Base-by-base conservation (phyloP, 2,797 vertebrate genomes). In the Xenops minutus region DNA sequence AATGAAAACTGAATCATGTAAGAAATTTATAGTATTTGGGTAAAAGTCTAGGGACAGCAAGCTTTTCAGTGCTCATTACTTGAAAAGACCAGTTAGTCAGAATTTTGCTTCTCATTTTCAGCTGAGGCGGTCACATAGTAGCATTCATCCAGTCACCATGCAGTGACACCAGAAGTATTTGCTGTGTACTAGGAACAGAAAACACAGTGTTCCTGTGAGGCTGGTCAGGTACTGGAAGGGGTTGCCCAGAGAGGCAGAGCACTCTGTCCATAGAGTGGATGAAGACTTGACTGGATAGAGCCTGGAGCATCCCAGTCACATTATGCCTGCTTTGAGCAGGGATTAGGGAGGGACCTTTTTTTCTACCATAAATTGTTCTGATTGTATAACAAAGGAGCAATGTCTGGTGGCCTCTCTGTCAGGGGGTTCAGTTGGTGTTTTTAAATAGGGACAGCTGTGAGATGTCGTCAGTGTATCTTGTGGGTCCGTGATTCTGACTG, bases 401-500 rank as follows among this genome's bases (percentile, higher is more conserved):
- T 66, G 39, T 73, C 79, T 52, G 5, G 49, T 75, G 78, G 58
- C 58, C 34, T 81, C 36, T 86, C 29, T 78, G 71, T 21, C 39
- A 66, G 46, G 52, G 32, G 10, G 6, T 58, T 74, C 66, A 44
- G 7, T 43, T 49, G 69, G 30, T 56, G 39, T 17, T 78, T 92
- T 71, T 23, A 71, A 73, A 43, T 23, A 61, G 72, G 58, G 58
- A 52, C 58, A 0, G 2, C 81, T 85, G 39, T 56, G 84, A 89
- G 83, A 52, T 7, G 10, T 81, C 0, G 1, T 46, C 1, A 0
- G n/a, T 46, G 4, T 93, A 10, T 85, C 88, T 89, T 55, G 85
- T 78, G 75, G 74, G 66, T 94, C 93, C 41, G 74, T 88, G 63
- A 92, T 92, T 95, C 93, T 96, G 95, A 95, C 89, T 81, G 78